Percentiles rank a stretch among this genome's conserved stretches.
phyloP scores from a whole-genome alignment of 2,888 invertebrate species.

The Teinopalpus imperialis region DNA sequence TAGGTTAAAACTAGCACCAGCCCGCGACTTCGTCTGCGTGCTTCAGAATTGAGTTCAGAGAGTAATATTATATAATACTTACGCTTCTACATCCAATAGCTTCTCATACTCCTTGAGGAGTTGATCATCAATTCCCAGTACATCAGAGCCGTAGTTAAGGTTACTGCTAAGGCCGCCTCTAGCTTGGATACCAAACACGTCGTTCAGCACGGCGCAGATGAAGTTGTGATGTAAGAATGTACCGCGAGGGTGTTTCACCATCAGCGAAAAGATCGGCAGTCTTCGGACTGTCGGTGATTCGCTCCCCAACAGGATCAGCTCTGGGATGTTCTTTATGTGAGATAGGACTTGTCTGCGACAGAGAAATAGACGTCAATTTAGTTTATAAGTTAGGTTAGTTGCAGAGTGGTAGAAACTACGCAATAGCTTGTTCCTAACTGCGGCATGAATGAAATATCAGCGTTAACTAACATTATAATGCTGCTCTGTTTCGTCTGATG shows the following conservation, averaged over 20 bases:
- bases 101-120: constrained; percentile 89
- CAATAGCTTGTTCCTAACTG: too few species aligned
- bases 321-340: constrained; percentile 90
- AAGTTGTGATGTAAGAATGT: constrained; percentile 94
- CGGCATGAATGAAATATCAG: too few species aligned
- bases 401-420: too few species aligned
- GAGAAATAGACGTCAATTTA: constrained; percentile 36
- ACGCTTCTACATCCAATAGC: constrained; percentile 71
- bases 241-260: constrained; percentile 90
- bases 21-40: too few species aligned
- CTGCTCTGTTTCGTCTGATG: too few species aligned
- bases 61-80: too few species aligned
- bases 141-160: constrained; percentile 91
- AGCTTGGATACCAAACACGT: constrained; percentile 95
- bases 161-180: constrained; percentile 91
- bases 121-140: constrained; percentile 91
- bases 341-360: constrained; percentile 87
- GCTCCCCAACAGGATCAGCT: constrained; percentile 89
- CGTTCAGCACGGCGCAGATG: constrained; percentile 92
- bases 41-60: too few species aligned
- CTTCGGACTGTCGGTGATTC: constrained; percentile 84
- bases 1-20: too few species aligned
- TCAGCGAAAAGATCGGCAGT: constrained; percentile 92
- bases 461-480: too few species aligned
- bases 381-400: too few species aligned